A percentile compares a stretch with the other conserved stretches of the same genome.
Evolutionary conservation across 2,888 invertebrate genomes (phyloP).

Genomic region (Troilus luridus): DNA sequence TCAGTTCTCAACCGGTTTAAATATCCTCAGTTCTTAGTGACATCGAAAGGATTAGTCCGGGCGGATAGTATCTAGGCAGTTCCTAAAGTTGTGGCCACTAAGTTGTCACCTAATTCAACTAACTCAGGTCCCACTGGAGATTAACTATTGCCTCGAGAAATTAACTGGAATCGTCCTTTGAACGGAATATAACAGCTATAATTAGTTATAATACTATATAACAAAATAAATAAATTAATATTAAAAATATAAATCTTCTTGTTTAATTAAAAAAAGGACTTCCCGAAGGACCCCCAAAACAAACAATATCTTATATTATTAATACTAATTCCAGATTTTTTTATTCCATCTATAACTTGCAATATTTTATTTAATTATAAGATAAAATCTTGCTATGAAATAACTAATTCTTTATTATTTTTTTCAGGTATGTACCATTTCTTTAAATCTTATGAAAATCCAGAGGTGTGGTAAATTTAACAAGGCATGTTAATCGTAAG

Average conservation of each 20-base stretch:
- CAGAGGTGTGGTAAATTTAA: not conserved
- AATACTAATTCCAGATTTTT: not conserved
- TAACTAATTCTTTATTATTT: not conserved
- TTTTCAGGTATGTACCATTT: slow-evolving; percentile 5
- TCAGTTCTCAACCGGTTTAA: not conserved
- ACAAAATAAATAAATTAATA: no score
- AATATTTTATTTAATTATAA: not conserved
- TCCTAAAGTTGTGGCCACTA: not conserved
- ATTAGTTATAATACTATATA: no score
- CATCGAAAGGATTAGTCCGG: not conserved
- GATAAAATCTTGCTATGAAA: not conserved
- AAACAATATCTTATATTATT: no score
- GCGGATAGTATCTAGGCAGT: not conserved
- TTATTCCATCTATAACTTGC: not conserved
- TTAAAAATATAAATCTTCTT: no score
- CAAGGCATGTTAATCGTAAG: not conserved
- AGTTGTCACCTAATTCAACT: slow-evolving; percentile 30
- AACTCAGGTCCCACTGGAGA: not conserved
- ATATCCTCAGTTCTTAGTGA: not conserved
- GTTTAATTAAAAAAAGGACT: no score
- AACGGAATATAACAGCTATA: not conserved
- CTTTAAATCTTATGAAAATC: not conserved
- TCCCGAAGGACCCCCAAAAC: no score
- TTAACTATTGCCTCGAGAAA: not conserved
- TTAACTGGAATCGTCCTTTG: not conserved